These are phyloP conservation scores for Formica selysi DNA, from an alignment of 1,140 invertebrate species.

Conservation along the genomic window DNA sequence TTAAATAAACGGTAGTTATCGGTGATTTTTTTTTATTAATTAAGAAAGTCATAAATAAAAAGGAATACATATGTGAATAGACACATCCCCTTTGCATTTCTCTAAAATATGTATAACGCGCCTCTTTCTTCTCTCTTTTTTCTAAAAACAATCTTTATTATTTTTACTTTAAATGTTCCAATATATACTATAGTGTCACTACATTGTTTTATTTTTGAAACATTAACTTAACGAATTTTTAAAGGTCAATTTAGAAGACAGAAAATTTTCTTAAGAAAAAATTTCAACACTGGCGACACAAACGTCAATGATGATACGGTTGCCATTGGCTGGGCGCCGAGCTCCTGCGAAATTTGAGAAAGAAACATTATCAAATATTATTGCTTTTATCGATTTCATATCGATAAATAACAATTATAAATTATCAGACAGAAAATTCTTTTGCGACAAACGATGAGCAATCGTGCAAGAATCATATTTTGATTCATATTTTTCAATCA, in stretches of 20 bases:
- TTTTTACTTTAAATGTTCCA: neutral
- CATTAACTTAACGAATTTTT: neutral
- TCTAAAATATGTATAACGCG: too few species aligned
- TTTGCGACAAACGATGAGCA: neutral
- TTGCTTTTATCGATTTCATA: neutral
- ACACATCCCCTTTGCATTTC: neutral
- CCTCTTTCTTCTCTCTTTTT: conserved; percentile 9
- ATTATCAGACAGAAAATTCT: neutral
- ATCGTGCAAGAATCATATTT: neutral
- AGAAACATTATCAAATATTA: neutral
- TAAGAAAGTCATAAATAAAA: conserved; percentile 28
- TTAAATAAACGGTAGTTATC: neutral
- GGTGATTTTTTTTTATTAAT: neutral
- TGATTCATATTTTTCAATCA: conserved; percentile 11
- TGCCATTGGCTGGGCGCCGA: conserved; percentile 22
- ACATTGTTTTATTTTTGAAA: neutral
- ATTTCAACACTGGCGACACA: neutral
- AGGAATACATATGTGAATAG: neutral
- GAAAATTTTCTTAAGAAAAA: neutral
- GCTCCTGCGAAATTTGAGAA: neutral
- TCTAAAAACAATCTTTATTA: neutral
- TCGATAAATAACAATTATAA: neutral
- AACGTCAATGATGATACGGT: neutral
- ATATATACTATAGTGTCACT: neutral
- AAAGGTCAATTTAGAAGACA: neutral